phyloP scores from a whole-genome alignment of 1,140 invertebrate species.

The Drosophila mojavensis region DNA sequence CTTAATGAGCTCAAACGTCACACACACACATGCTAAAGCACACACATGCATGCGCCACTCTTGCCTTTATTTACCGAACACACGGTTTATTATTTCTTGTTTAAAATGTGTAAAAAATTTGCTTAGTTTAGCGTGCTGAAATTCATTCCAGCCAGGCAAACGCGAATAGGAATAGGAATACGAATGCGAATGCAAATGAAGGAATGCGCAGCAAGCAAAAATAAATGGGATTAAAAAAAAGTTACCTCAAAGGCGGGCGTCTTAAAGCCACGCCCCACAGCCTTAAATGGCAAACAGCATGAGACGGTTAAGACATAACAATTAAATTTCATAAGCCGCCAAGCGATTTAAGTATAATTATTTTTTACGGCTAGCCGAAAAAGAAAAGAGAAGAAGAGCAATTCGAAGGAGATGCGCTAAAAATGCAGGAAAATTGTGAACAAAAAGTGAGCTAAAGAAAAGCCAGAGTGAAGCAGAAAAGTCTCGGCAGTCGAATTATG shows the following conservation, averaged over 20 bases:
- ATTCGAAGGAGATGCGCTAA: not conserved
- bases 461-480: constrained; percentile 28
- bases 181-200: constrained; percentile 49
- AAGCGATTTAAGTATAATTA: constrained; percentile 72
- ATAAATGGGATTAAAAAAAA: not conserved
- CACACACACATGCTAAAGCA: constrained; percentile 23
- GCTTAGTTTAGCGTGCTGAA: constrained; percentile 42
- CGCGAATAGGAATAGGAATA: constrained; percentile 32
- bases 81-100: constrained; percentile 35
- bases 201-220: constrained; percentile 21
- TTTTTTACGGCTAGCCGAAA: constrained; percentile 51
- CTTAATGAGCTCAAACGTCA: constrained; percentile 71
- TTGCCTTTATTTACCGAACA: constrained; percentile 50
- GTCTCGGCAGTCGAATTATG: constrained; percentile 26
- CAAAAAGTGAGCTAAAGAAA: not conserved
- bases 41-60: constrained; percentile 28
- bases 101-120: constrained; percentile 61
- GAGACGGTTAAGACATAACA: constrained; percentile 48
- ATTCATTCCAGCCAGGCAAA: constrained; percentile 35
- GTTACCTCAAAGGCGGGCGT: constrained; percentile 21
- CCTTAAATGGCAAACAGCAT: not conserved
- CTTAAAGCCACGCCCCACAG: constrained; percentile 44
- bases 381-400: constrained; percentile 15
- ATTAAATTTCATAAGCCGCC: constrained; percentile 77
- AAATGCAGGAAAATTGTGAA: constrained; percentile 2